Base-by-base conservation (phyloP, 2,888 invertebrate species). In the Panorpa germanica region DNA sequence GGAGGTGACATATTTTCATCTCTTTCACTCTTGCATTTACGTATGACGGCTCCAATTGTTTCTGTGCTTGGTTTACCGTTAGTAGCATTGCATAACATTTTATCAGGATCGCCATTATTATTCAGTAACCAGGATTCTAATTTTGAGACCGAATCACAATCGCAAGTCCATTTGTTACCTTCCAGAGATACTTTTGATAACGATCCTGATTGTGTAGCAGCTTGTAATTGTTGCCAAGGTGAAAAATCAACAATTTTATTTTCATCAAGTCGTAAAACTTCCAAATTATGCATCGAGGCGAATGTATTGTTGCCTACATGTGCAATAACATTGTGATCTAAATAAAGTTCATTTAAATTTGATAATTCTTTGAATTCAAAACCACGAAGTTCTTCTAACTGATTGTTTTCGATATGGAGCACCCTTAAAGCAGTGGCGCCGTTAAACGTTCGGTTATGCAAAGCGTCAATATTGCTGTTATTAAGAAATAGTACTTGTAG, bases 81-180 rank as follows among this genome's bases (percentile, higher is more conserved):
- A 30, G 61, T 60, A 45, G 68, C 66, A 25, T 65, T 61, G 46
- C 74, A 74, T 42, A 68, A 60, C 68, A 75, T 67, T 58, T 69
- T 70, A 45, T 69, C 65, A 18, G 71, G 66, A 48, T 71, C 66
- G 28, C 67, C 65, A 13, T 67, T 66, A 48, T 72, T 70, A 40
- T 63, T 59, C 34, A 65, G 57, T 34, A 76, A 52, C 76, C 76
- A 77, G 28, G 64, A 60, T 44, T 72, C 68, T 45, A 77, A 59
- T 43, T 67, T 66, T 37, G 62, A 63, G 31, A 77, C 63, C 44
- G 72, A 71, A 45, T 62, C 63, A 55, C 82, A 82, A 48, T 78
- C 74, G 56, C 82, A 82, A 50, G 73, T 72, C 85, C 85, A 81
- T 49, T 70, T 70, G 63, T 80, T 81, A 43, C 75, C 73, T 44